Base-by-base conservation (phyloP, 2,888 invertebrate genomes). In the Theretra japonica region DNA sequence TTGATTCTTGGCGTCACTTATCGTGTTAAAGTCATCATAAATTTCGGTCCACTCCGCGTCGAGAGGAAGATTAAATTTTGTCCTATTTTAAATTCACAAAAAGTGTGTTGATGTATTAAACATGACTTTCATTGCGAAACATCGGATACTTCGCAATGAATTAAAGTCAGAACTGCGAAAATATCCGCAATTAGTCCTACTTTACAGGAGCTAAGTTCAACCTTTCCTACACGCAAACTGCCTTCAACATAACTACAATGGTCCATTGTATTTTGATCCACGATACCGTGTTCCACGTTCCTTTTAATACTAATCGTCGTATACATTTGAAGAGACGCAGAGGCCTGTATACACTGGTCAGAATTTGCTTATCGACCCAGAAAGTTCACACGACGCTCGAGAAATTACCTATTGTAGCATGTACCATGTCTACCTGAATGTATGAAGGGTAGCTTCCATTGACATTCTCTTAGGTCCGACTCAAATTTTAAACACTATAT, bases 281-380 rank as follows among this genome's bases (percentile, higher is more conserved):
- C 75, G 75, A 73, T 73, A 73, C 73, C 73, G 58, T 73, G 71
- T 78, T 74, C 72, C 73, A 72, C 72, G 73, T 72, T 75, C 74
- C 76, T 75, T 77, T 69, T 69, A 33, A 70, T 73, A 71, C 71
- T 69, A 60, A 60, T 30, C 75, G 17, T 60, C 70, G 69, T 76
- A 30, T 72, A 75, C 75, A 71, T 68, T 72, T 69, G 73, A 59
- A 73, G 74, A 75, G 78, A 70, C 73, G 71, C 62, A 75, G 70
- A 78, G 83, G 33, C 76, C 84, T 74, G 57, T 56, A 74, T 80
- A 77, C 69, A 71, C 74, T 85, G 82, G 83, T 28, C 75, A 73
- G 76, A 73, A 74, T 72, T 79, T 75, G 77, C 80, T 82, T 82
- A 83, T 83, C 80, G 83, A 83, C 76, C 80, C 74, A 76, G 72